Evolutionary conservation across 2,113 vertebrate species (phyloP).

Genomic region (Corythaixoides concolor): DNA sequence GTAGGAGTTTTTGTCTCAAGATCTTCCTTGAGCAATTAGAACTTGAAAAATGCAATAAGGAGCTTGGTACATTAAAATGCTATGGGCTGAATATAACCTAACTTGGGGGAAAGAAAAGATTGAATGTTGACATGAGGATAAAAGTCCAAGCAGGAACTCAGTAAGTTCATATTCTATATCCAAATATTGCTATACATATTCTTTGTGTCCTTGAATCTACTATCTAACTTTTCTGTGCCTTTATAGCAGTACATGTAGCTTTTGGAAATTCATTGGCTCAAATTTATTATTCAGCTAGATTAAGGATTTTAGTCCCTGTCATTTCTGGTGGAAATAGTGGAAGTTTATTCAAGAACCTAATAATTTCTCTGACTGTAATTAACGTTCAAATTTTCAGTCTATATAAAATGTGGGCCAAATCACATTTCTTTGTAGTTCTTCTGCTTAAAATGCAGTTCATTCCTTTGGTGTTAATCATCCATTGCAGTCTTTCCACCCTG

Average conservation of each 20-base stretch:
- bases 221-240: neutral
- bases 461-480: neutral
- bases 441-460: neutral
- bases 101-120: neutral
- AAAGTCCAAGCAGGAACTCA: neutral
- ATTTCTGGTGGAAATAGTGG: neutral
- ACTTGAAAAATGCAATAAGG: neutral
- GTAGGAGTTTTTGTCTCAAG: slow-evolving; percentile 42
- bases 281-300: neutral
- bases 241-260: neutral
- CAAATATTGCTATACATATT: neutral
- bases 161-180: neutral
- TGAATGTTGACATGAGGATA: neutral
- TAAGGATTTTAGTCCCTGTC: neutral
- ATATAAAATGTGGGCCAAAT: neutral
- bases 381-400: neutral
- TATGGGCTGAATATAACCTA: neutral
- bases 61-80: slow-evolving; percentile 6
- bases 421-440: neutral
- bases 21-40: slow-evolving; percentile 43
- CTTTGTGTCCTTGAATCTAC: neutral
- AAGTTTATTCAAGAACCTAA: neutral
- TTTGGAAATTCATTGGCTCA: neutral
- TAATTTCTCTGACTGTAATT: neutral
- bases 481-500: neutral